Conservation (phyloP, 2,113 vertebrate genomes). For the Epinephelus moara region DNA sequence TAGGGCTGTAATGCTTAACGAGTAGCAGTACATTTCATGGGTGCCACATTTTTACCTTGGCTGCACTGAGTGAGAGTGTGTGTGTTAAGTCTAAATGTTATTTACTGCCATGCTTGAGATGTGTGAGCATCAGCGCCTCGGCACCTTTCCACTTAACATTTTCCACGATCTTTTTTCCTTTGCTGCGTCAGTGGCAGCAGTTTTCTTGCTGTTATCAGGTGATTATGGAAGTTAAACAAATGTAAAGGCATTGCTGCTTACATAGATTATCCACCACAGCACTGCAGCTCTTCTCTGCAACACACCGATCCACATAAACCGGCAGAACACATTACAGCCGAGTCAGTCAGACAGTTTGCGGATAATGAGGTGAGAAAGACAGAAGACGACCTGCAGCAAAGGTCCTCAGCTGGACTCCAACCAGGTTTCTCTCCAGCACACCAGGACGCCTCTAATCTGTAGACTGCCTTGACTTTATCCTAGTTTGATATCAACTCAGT, state of each 20-base stretch:
- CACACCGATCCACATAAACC: not conserved
- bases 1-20: slow-evolving; percentile 26
- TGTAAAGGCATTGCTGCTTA: not conserved
- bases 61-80: slow-evolving; percentile 6
- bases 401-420: not conserved
- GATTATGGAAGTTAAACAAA: not conserved
- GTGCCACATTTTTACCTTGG: slow-evolving; percentile 35
- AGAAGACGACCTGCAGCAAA: not conserved
- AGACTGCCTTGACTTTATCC: not conserved
- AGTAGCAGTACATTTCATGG: slow-evolving; percentile 42
- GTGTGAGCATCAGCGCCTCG: slow-evolving; percentile 19
- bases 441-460: not conserved
- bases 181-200: not conserved
- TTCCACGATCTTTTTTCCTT: not conserved
- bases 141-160: not conserved
- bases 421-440: too few relatives aligned
- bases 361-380: slow-evolving; percentile 10
- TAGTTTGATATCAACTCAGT: not conserved
- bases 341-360: not conserved
- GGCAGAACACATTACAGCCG: not conserved
- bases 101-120: slow-evolving; percentile 36
- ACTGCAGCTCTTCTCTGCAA: not conserved
- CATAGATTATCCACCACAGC: not conserved
- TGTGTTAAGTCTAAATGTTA: slow-evolving; percentile 28
- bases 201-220: not conserved